Base-by-base conservation (phyloP, 2,888 invertebrate genomes). In the Cephus nigrinus region DNA sequence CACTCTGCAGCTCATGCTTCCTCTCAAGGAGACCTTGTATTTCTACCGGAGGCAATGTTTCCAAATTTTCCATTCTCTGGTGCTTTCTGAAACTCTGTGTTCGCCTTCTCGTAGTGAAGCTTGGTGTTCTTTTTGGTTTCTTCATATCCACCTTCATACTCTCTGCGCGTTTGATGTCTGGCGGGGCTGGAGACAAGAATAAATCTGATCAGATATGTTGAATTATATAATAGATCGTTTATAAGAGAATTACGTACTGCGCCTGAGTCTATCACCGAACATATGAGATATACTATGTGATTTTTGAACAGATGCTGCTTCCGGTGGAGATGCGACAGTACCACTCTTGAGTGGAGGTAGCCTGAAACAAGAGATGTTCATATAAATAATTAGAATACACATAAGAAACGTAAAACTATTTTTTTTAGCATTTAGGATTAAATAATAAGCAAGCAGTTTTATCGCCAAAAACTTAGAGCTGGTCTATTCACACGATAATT, bases 1-100 rank as follows among this genome's bases (percentile, higher is more conserved):
- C 98, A 80, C 96, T 95, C 79, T 97, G 97, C 0, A 98, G 93
- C 85, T 98, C 97, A 90, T 99, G 99, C 91, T 99, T 99, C 76
- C 99, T 94, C 84, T 99, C 99, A 78, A 99, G 91, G 86, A 94
- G 93, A 84, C 98, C 98, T 92, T 98, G 97, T 71, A 98, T 97
- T 91, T 98, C 98, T 0, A 97, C 97, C 0, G 98, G 97, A 5
- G 98, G 98, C 81, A 98, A 90, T n/a, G 95, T 92, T 87, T 93
- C 92, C 83, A 93, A 90, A 80, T 92, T 92, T 81, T 93, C 93
- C 87, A 93, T 91, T 81, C 94, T 94, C 76, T 94, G 94, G 87
- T 95, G 95, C 88, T 95, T 94, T 23, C 96, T 93, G 93, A 98
- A 97, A 90, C 97, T 98, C 89, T 97, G 96, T 30, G 97, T 96